Conservation (phyloP, 2,113 vertebrate species). For the Hypocryptadius cinnamomeus region DNA sequence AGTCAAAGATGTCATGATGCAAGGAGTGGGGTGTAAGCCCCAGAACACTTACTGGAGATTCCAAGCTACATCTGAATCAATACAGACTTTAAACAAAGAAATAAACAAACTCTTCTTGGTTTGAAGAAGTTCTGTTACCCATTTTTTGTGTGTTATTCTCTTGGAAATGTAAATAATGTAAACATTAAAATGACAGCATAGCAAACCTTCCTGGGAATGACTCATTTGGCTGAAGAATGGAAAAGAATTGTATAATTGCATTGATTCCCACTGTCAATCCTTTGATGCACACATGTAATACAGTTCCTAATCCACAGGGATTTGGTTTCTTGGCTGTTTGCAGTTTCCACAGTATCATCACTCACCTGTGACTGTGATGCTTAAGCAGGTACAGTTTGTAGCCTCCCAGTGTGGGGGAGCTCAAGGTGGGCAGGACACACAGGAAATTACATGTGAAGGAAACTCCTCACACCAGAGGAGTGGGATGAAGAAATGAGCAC, state of each 20-base stretch:
- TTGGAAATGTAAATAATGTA: neutral
- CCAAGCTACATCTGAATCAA: neutral
- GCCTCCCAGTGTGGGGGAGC: neutral
- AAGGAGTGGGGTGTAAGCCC: neutral
- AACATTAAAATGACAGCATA: neutral
- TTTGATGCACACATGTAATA: neutral
- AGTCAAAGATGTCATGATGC: neutral
- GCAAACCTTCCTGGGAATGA: accelerated
- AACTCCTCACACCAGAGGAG: neutral
- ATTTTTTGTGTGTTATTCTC: neutral
- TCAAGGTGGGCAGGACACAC: neutral
- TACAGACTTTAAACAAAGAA: neutral
- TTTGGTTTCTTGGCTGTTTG: neutral
- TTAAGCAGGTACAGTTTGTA: neutral
- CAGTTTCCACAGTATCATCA: neutral
- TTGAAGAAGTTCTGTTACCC: neutral
- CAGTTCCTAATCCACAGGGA: neutral
- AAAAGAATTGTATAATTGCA: neutral
- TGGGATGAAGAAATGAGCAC: neutral
- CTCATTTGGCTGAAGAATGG: neutral
- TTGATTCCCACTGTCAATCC: neutral
- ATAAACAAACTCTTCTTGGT: neutral
- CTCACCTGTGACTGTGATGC: neutral
- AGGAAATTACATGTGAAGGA: accelerated
- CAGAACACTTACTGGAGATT: neutral